These are phyloP conservation scores for Thermophis baileyi DNA, from an alignment of 2,113 vertebrate genomes.

Conservation along the genomic window DNA sequence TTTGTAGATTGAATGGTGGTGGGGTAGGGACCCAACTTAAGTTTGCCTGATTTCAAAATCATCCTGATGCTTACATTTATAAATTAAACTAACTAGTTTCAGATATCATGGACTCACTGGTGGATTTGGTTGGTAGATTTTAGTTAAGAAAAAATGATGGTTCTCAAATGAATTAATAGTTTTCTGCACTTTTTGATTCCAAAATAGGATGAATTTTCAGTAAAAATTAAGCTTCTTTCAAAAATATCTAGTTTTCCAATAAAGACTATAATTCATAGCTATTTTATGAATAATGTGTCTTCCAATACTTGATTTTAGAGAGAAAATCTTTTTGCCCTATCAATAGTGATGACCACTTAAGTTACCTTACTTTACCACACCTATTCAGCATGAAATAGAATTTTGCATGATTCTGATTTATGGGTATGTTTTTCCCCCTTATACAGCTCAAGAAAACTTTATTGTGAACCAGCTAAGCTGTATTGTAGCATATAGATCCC, in stretches of 20 bases:
- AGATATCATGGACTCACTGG: neutral
- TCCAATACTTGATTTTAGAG: neutral
- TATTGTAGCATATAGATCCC: neutral
- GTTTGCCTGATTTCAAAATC: neutral
- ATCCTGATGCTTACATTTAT: neutral
- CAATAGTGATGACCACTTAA: neutral
- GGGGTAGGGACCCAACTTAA: neutral
- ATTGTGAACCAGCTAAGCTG: neutral
- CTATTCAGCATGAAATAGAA: neutral
- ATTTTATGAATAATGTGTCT: neutral
- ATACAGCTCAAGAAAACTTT: neutral
- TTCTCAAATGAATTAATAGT: neutral
- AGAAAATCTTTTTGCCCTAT: neutral
- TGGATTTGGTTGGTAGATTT: neutral
- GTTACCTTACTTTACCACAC: neutral
- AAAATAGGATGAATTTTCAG: slow-evolving; percentile 26
- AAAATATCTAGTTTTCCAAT: slow-evolving; percentile 9
- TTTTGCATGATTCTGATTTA: neutral
- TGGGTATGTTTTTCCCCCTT: neutral
- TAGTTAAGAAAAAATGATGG: slow-evolving; percentile 5
- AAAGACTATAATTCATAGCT: neutral
- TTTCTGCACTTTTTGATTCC: neutral
- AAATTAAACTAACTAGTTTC: neutral
- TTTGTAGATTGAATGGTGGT: neutral
- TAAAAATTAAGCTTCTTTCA: neutral